These are phyloP conservation scores for Hoplodrina ambigua DNA, from an alignment of 2,888 invertebrate species.

Conservation along the genomic window DNA sequence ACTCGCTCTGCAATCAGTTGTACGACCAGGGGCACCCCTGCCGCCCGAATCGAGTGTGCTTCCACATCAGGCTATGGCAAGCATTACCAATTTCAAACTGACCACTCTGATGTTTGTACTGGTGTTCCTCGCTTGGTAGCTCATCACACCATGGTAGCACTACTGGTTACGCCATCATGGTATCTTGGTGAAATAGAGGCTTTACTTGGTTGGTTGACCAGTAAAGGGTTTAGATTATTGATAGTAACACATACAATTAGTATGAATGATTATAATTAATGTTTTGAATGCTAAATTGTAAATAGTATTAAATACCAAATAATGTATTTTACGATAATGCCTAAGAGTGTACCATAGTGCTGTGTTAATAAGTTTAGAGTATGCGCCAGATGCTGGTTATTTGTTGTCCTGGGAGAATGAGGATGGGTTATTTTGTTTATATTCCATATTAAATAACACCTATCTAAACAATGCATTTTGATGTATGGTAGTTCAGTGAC, in stretches of 20 bases:
- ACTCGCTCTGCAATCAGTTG: no score
- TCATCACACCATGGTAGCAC: no score
- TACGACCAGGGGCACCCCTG: no score
- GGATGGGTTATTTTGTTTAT: constrained; percentile 49
- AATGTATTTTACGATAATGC: constrained; percentile 54
- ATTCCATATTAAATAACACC: constrained; percentile 44
- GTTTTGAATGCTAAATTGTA: constrained; percentile 52
- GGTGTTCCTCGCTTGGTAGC: no score
- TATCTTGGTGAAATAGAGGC: no score
- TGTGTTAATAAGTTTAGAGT: constrained; percentile 61
- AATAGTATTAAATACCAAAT: constrained; percentile 60
- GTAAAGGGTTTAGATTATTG: constrained; percentile 31
- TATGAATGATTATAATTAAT: constrained; percentile 36
- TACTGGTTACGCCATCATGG: no score
- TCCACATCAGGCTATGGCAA: no score
- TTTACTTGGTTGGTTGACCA: constrained; percentile 24
- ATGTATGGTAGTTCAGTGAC: constrained; percentile 35
- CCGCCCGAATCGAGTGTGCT: no score
- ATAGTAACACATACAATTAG: constrained; percentile 28
- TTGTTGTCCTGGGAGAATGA: constrained; percentile 34
- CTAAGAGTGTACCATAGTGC: constrained; percentile 65
- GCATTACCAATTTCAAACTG: no score
- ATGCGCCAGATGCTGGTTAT: constrained; percentile 63
- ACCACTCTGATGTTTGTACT: no score
- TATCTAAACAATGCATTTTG: constrained; percentile 44